Evolutionary conservation across 2,113 vertebrate genomes (phyloP).

Genomic region (Propithecus coquereli): DNA sequence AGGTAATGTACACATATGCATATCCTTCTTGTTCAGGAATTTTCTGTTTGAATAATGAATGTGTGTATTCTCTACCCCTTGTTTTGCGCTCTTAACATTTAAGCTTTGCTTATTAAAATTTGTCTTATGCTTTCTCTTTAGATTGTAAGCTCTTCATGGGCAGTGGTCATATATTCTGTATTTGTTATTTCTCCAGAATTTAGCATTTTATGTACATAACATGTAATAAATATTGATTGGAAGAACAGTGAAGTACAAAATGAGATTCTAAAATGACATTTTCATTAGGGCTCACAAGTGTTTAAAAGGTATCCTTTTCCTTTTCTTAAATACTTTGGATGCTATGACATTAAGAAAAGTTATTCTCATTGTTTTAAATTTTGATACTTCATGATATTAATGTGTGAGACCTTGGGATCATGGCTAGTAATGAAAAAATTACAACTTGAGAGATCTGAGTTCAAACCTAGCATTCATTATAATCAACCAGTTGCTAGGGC

Average conservation of each 20-base stretch:
- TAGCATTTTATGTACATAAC: not conserved
- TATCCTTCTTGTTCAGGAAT: slow-evolving; percentile 33
- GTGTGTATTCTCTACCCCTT: slow-evolving; percentile 24
- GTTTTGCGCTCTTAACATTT: slow-evolving; percentile 69
- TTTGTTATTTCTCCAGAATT: slow-evolving; percentile 34
- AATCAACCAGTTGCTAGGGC: not conserved
- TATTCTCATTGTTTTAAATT: not conserved
- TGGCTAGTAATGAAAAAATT: not conserved
- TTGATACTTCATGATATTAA: not conserved
- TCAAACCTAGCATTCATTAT: not conserved
- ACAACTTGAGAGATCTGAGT: not conserved
- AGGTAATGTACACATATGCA: not conserved
- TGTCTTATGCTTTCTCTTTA: slow-evolving; percentile 55
- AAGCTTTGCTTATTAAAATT: slow-evolving; percentile 71
- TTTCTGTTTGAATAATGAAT: slow-evolving; percentile 50
- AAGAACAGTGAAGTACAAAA: not conserved
- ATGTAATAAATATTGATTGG: slow-evolving; percentile 40
- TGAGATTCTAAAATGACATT: not conserved
- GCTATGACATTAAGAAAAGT: not conserved
- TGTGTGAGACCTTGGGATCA: not conserved
- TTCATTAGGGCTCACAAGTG: slow-evolving; percentile 3
- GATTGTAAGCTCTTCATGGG: slow-evolving; percentile 69
- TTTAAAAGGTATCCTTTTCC: not conserved
- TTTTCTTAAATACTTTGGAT: not conserved
- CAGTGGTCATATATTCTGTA: not conserved